These are phyloP conservation scores for Hylaeus anthracinus DNA, from an alignment of 1,140 invertebrate species.

Conservation along the genomic window DNA sequence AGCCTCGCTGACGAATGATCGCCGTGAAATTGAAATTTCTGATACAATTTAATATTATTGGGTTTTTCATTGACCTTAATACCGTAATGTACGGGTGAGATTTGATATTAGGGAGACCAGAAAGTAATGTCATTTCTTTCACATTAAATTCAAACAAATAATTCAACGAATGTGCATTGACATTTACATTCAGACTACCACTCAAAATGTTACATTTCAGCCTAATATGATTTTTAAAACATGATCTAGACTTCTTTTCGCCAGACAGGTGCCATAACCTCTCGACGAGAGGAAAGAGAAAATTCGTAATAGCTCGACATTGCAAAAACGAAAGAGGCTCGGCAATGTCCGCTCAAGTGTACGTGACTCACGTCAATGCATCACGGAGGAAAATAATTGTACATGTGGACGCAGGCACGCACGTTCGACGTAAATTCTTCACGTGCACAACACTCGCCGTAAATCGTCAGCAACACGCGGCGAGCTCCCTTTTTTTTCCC, in stretches of 20 bases:
- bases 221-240: no score
- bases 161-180: no score
- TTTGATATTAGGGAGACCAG: neutral
- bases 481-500: constrained; percentile 17
- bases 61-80: neutral
- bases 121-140: no score
- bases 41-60: neutral
- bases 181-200: no score
- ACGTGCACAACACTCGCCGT: constrained; percentile 45
- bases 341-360: constrained; percentile 15
- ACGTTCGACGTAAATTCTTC: constrained; percentile 55
- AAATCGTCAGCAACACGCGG: constrained; percentile 47
- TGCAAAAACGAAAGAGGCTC: constrained; percentile 2
- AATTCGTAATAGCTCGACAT: constrained; percentile 31
- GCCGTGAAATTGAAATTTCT: constrained; percentile 26
- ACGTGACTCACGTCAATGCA: constrained; percentile 50
- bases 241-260: no score
- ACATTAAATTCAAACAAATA: no score
- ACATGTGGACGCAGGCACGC: constrained; percentile 48
- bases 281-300: neutral
- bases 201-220: no score
- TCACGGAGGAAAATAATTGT: constrained; percentile 48
- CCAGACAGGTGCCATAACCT: no score
- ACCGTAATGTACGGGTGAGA: neutral
- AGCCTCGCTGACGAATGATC: neutral